Base-by-base conservation (phyloP, 2,113 vertebrate genomes). In the human (Homo sapiens) region DNA sequence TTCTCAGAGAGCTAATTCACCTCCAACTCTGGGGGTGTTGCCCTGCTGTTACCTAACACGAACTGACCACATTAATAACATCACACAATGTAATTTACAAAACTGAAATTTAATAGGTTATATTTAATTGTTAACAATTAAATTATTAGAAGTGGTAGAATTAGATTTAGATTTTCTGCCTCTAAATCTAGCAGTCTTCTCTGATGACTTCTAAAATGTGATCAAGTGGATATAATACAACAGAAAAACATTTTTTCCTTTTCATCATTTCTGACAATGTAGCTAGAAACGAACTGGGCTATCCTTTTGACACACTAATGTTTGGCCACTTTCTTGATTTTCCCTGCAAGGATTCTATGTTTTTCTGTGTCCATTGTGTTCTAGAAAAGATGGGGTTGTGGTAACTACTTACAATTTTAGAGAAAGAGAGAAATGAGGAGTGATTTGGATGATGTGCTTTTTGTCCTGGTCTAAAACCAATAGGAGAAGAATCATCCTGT, bases 391-490 rank as follows among this genome's bases (percentile, higher is more conserved):
- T 11, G 35, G 40, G 6, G 4, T 14, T 94, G 8, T 83, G 6
- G 4, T 93, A 93, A 52, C 27, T 91, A 64, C 55, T 22, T 23
- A 16, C 22, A n/a, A 75, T 57, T 38, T 45, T 55, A 10, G 8
- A 89, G 7, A 12, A 93, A 90, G 78, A 8, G 12, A 86, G 22
- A 97, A 98, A 89, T 55, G 38, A 89, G 22, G 40, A 20, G 27
- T 57, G 25, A 75, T 94, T 98, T 52, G 86, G 80, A 91, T 82
- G 0, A 87, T 78, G 8, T 17, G 5, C 6, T 7, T 32, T 76
- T 90, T 94, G 48, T 91, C 32, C n/a, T 87, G 10, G 22, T 11
- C 66, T 66, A 90, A 94, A 32, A 94, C 48, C 70, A 93, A 88
- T 45, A 86, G 66, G 84, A 80, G 13, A 70, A 84, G 38, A 84